A percentile compares a stretch with the other conserved stretches of the same genome.
Conservation (phyloP, 1,140 invertebrate genomes). For the Forficula auricularia region DNA sequence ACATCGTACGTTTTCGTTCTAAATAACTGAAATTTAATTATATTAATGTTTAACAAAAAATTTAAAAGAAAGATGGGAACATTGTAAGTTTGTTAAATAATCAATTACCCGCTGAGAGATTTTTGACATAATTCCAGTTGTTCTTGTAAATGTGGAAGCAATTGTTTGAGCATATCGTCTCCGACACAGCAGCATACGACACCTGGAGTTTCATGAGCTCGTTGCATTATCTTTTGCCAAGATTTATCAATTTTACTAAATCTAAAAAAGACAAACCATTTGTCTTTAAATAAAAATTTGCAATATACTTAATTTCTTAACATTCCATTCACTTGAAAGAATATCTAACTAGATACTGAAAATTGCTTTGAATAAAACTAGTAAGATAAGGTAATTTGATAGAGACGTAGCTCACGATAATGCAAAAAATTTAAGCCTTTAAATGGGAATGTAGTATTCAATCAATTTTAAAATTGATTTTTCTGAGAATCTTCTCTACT, state of each 20-base stretch:
- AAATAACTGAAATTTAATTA: conserved; percentile 49
- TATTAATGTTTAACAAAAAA: too few relatives aligned
- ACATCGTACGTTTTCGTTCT: conserved; percentile 89
- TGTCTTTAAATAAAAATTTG: not conserved
- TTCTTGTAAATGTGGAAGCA: conserved; percentile 88
- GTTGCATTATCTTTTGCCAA: conserved; percentile 95
- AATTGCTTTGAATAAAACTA: too few relatives aligned
- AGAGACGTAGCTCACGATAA: too few relatives aligned
- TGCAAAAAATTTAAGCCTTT: too few relatives aligned
- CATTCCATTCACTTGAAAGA: too few relatives aligned
- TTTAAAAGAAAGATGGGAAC: conserved; percentile 6
- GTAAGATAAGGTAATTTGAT: too few relatives aligned
- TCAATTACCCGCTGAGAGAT: conserved; percentile 65
- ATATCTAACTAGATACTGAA: not conserved
- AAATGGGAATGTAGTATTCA: too few relatives aligned
- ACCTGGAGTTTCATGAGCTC: conserved; percentile 83
- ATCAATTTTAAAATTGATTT: too few relatives aligned
- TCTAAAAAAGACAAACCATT: conserved; percentile 20
- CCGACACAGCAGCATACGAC: conserved; percentile 91
- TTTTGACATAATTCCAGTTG: conserved; percentile 93
- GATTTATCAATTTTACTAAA: conserved; percentile 96
- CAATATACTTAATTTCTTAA: not conserved
- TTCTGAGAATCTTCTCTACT: too few relatives aligned
- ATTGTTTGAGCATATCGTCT: conserved; percentile 79
- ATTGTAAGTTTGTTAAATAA: too few relatives aligned